These are phyloP conservation scores for Halcyon malimbica DNA, from an alignment of 2,113 vertebrate genomes.

Conservation along the genomic window DNA sequence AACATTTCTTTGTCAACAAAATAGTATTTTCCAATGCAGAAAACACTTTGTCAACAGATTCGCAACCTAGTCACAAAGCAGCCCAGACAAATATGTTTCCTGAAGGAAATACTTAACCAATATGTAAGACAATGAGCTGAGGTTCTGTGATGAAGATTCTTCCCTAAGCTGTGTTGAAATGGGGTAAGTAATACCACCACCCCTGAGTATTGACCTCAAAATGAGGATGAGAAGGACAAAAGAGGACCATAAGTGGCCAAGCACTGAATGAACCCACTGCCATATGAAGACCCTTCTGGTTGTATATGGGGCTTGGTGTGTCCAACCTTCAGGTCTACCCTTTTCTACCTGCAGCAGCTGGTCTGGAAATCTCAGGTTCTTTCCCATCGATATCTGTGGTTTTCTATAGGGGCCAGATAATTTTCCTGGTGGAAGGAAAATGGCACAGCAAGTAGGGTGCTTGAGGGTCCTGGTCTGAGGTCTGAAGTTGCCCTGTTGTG, in stretches of 20 bases:
- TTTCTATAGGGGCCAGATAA: neutral
- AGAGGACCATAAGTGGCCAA: neutral
- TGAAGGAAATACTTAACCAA: neutral
- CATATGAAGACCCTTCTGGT: neutral
- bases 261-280: neutral
- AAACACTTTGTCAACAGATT: neutral
- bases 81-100: neutral
- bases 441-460: neutral
- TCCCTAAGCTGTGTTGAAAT: neutral
- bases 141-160: rapidly evolving
- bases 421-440: neutral
- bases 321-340: neutral
- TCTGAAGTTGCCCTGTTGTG: no score
- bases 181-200: neutral
- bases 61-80: neutral
- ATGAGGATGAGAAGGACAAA: neutral
- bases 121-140: neutral
- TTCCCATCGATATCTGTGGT: neutral
- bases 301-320: rapidly evolving
- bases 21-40: neutral
- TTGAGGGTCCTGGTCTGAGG: neutral
- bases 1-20: neutral
- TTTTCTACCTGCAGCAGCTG: neutral
- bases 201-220: neutral
- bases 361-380: neutral